Evolutionary conservation across 2,113 vertebrate genomes (phyloP), one percentile per base, ranked within the genome.

Genomic region (Crotalus helleri): DNA sequence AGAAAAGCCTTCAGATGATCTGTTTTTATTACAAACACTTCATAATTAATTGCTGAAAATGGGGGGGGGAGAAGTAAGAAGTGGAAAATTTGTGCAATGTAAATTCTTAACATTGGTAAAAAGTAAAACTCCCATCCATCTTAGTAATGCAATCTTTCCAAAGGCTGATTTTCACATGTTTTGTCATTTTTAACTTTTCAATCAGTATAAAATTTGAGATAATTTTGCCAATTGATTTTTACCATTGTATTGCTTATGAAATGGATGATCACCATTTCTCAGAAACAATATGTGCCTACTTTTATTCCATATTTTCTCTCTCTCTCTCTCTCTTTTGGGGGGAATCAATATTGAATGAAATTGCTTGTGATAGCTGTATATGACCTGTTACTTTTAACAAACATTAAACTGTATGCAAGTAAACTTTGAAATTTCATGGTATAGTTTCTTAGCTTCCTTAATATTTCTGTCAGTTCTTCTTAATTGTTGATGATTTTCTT

Each of bases 231-330:
- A 90, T 92, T 96, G 94, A 93, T 96, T 92, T 44, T 90, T 96
- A 96, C 59, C 81, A 89, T 93, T 94, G 59, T 92, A 91, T 93
- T 94, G 74, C 96, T 95, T 97, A 97, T 94, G 93, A 90, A 88
- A 96, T 0, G 1, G 94, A 95, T 51, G 90, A 90, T 95, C 94
- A 92, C 97, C 92, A 95, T 94, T 58, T 94, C 74, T 94, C 95
- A 96, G 69, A 91, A 96, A 94, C 55, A 95, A 95, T 88, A 97
- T 95, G 96, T 97, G 96, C 96, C 96, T 97, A 96, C 87, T 96
- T 96, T 85, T 93, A 51, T 91, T 93, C 95, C 95, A 54, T 33
- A 91, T 91, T 96, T 96, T 95, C 33, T 57, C 33, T 55, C 46
- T 91, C 53, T 96, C 96, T 91, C 53, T 91, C 5, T 85, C 17